phyloP scores from a whole-genome alignment of 2,113 vertebrate species.

The Indicator maculatus region DNA sequence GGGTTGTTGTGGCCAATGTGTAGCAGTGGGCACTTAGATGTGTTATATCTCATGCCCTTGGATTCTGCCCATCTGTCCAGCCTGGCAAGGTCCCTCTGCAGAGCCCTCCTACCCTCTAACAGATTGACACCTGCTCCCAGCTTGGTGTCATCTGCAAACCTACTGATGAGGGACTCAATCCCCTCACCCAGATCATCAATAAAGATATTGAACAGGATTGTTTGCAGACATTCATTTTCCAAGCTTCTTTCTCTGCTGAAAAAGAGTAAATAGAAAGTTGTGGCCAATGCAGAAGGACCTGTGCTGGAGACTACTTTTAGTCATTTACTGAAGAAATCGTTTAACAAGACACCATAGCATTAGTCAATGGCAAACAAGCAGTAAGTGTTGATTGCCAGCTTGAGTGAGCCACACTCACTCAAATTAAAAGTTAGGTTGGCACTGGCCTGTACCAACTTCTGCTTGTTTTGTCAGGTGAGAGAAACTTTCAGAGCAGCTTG shows the following conservation, averaged over 20 bases:
- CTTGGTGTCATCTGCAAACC: no score
- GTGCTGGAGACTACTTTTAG: background rate
- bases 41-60: no score
- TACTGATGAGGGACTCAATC: no score
- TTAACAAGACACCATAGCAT: background rate
- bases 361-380: background rate
- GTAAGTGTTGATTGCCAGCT: background rate
- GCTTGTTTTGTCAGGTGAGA: background rate
- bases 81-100: no score
- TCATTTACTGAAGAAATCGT: background rate
- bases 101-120: no score
- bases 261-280: background rate
- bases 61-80: no score
- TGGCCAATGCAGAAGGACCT: background rate
- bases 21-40: no score
- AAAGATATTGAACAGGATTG: background rate
- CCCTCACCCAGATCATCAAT: no score
- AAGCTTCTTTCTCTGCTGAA: background rate
- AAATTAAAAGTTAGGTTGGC: background rate
- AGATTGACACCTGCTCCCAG: no score
- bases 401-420: background rate
- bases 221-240: background rate
- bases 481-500: background rate
- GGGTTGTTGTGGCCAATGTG: no score
- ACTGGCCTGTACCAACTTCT: background rate